These are phyloP conservation scores for Nomada hirtipes DNA, from an alignment of 2,888 invertebrate species.

Conservation along the genomic window DNA sequence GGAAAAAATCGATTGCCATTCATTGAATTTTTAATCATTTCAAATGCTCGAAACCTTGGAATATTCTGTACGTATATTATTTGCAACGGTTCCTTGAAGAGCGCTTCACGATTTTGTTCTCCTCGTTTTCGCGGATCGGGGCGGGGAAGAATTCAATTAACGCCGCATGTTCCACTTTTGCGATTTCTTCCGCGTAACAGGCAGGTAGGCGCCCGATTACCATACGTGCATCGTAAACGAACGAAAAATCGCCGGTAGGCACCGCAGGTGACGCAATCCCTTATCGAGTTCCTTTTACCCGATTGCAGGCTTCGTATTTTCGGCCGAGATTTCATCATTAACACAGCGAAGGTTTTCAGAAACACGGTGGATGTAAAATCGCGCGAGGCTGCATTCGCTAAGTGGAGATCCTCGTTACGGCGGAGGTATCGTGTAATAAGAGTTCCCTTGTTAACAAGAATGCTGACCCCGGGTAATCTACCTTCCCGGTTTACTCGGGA, in stretches of 20 bases:
- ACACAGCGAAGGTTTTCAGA: slow-evolving; percentile 18
- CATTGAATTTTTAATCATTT: background rate
- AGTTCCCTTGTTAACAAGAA: slow-evolving; percentile 42
- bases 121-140: background rate
- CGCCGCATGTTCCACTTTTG: background rate
- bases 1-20: background rate
- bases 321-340: slow-evolving; percentile 22
- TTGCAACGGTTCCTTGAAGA: background rate
- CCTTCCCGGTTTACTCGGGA: slow-evolving; percentile 3
- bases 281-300: background rate
- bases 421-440: slow-evolving; percentile 29
- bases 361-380: slow-evolving; percentile 23
- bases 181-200: background rate
- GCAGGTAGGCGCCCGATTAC: background rate
- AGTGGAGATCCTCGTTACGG: slow-evolving; percentile 50
- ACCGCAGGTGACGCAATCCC: background rate
- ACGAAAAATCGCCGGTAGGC: too few species aligned
- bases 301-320: slow-evolving; percentile 12
- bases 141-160: background rate
- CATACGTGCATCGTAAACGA: background rate
- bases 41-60: background rate
- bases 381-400: slow-evolving; percentile 29
- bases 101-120: background rate
- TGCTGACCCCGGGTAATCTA: slow-evolving; percentile 21
- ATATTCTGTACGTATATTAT: background rate